phyloP scores from a whole-genome alignment of 2,113 vertebrate genomes.

The Chionodraco myersi region DNA sequence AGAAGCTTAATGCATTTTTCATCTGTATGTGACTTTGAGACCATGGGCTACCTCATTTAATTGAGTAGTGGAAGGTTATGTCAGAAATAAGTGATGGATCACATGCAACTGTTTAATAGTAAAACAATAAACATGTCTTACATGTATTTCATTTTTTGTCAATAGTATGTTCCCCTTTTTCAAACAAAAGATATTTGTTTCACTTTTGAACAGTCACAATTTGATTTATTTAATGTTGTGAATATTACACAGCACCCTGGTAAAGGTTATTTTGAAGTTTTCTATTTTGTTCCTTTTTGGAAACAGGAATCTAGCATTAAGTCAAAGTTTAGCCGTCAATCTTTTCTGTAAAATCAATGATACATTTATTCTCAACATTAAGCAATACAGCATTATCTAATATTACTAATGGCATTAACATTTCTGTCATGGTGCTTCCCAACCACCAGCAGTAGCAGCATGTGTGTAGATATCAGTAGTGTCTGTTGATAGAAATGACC shows the following conservation, averaged over 20 bases:
- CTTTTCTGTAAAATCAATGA: background rate
- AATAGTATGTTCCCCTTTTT: background rate
- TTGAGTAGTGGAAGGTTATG: background rate
- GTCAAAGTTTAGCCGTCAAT: background rate
- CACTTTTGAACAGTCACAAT: background rate
- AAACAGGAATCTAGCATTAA: background rate
- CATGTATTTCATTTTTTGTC: background rate
- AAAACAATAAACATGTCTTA: background rate
- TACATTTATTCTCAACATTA: background rate
- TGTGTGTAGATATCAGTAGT: conserved; percentile 41
- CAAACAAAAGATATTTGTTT: background rate
- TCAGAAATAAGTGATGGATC: background rate
- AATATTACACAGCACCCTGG: background rate
- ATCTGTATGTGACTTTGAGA: background rate
- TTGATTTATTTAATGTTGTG: background rate
- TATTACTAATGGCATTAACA: background rate
- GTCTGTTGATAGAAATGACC: conserved; percentile 27
- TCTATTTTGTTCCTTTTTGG: background rate
- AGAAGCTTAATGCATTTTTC: conserved; percentile 1
- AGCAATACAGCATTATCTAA: background rate
- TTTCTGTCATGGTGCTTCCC: background rate
- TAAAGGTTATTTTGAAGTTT: background rate
- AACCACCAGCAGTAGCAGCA: conserved; percentile 10
- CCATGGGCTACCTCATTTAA: background rate
- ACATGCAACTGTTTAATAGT: background rate